Percentiles rank a stretch among this genome's conserved stretches.
These are phyloP conservation scores for Spodoptera littoralis DNA, from an alignment of 2,888 invertebrate species.

Conservation along the genomic window DNA sequence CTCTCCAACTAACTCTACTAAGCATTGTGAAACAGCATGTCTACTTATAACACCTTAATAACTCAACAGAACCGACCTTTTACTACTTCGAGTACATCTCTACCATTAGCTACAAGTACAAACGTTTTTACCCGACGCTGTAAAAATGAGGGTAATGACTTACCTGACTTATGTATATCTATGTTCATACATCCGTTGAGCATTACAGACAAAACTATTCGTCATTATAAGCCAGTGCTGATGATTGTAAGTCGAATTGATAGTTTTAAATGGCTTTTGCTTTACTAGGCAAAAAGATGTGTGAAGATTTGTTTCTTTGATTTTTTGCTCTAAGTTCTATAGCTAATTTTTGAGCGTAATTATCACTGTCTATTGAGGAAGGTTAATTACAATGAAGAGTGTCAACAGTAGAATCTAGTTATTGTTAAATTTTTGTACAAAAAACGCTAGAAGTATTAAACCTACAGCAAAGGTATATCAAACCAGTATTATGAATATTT, in stretches of 20 bases:
- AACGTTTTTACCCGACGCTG: slow-evolving; percentile 24
- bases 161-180: slow-evolving; percentile 29
- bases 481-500: too few relatives aligned
- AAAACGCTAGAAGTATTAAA: too few relatives aligned
- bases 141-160: slow-evolving; percentile 47
- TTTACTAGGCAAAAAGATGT: neutral
- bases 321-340: neutral
- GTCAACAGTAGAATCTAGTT: too few relatives aligned
- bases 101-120: slow-evolving; percentile 30
- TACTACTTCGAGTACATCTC: slow-evolving; percentile 22
- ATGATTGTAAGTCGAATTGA: slow-evolving; percentile 27
- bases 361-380: too few relatives aligned
- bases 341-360: too few relatives aligned
- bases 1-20: neutral
- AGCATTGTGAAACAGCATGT: slow-evolving; percentile 31
- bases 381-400: too few relatives aligned
- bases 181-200: slow-evolving; percentile 41
- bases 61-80: slow-evolving; percentile 21
- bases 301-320: neutral
- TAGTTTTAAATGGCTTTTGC: slow-evolving; percentile 25
- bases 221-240: slow-evolving; percentile 27
- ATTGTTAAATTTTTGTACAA: too few relatives aligned
- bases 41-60: slow-evolving; percentile 35
- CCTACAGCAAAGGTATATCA: too few relatives aligned
- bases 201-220: slow-evolving; percentile 39